phyloP scores from a whole-genome alignment of 2,113 vertebrate genomes.

The Anolis sagrei region DNA sequence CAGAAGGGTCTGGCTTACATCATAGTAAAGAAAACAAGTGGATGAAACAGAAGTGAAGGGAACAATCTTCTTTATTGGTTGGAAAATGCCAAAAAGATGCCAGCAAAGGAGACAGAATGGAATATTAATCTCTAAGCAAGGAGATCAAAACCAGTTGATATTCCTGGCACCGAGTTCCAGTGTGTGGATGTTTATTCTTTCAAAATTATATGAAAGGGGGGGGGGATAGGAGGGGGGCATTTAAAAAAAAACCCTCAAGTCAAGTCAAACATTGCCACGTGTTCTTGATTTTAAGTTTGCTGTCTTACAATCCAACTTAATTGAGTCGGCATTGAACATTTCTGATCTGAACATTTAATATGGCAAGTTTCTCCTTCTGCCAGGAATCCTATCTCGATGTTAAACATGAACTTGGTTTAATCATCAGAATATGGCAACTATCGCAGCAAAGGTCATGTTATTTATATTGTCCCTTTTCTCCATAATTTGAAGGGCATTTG shows the following conservation, averaged over 20 bases:
- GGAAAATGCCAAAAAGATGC: slow-evolving; percentile 73
- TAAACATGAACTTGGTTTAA: slow-evolving; percentile 80
- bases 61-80: slow-evolving; percentile 75
- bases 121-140: slow-evolving; percentile 79
- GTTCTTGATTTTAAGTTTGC: slow-evolving; percentile 79
- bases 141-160: slow-evolving; percentile 81
- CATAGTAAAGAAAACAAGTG: slow-evolving; percentile 75
- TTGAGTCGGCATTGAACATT: slow-evolving; percentile 79
- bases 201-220: slow-evolving; percentile 67
- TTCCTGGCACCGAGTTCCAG: slow-evolving; percentile 74
- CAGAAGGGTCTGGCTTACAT: slow-evolving; percentile 68
- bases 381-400: slow-evolving; percentile 72
- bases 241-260: slow-evolving; percentile 70
- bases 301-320: slow-evolving; percentile 79
- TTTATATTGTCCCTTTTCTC: slow-evolving; percentile 67
- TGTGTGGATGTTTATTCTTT: slow-evolving; percentile 78
- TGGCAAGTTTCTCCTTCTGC: slow-evolving; percentile 72
- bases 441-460: slow-evolving; percentile 69
- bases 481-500: slow-evolving; percentile 53
- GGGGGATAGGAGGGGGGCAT: slow-evolving; percentile 44
- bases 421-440: slow-evolving; percentile 70
- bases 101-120: slow-evolving; percentile 65
- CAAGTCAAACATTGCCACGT: slow-evolving; percentile 80
- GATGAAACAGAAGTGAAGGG: slow-evolving; percentile 69
- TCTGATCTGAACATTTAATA: slow-evolving; percentile 82